Evolutionary conservation across 2,797 vertebrate species (phyloP), one percentile per base, ranked within the genome.

Genomic region (Pyrocephalus nanus): DNA sequence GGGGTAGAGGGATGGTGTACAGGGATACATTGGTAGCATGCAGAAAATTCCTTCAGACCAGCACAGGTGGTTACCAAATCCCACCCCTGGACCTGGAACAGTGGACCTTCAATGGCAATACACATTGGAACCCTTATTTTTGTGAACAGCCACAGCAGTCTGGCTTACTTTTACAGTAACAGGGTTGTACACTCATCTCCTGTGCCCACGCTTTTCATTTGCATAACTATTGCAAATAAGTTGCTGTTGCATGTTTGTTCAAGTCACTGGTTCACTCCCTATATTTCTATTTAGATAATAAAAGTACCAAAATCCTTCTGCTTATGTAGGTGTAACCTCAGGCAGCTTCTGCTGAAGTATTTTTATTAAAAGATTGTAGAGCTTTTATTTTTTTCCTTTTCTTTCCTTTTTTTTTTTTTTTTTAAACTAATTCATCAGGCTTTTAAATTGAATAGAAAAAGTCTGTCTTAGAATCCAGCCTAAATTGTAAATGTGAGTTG

Each of bases 401-500:
- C 0, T 29, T 29, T 61, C 12, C 17, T 11, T 58, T 58, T 23
- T 29, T 14, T 9, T 26, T 51, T 51, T 19, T 2, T 0, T 50
- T 50, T 48, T 12, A 3, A 17, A 36, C 10, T 84, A 61, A 86
- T 83, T 88, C 40, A 84, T 61, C 54, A 78, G 25, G 36, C 21
- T 92, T 93, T 88, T 36, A 92, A 76, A 74, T 13, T 26, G 17
- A 70, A 67, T 27, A 70, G 64, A 27, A 76, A 82, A 87, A 62
- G 5, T 76, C 66, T 89, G 43, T 70, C 53, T 82, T 92, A 65
- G 64, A 91, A 87, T 74, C 34, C 43, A 74, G 61, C 27, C 50
- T 76, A 81, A 55, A 42, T 65, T 81, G 36, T 95, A 55, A 91
- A 89, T 94, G 27, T 58, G 40, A 92, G 38, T 64, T 93, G 83